Percentiles rank a stretch among this genome's conserved stretches.
phyloP scores from a whole-genome alignment of 1,140 invertebrate genomes.

The Magallana ariakensis region DNA sequence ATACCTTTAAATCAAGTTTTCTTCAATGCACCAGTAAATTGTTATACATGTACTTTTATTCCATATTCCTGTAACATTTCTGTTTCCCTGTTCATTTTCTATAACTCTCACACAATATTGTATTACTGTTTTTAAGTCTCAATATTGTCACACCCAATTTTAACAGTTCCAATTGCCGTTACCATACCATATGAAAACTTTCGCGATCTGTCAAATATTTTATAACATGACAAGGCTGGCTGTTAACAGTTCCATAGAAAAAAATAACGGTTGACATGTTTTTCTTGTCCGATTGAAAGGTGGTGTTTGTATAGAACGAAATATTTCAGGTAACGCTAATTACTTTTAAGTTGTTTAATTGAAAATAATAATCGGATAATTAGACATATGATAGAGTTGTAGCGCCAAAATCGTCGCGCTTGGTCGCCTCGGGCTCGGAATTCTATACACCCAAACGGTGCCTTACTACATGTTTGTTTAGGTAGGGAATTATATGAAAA shows the following conservation, averaged over 20 bases:
- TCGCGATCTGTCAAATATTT: slow-evolving; percentile 14
- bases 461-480: slow-evolving; percentile 18
- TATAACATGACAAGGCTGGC: neutral
- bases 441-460: neutral
- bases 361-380: slow-evolving; percentile 26
- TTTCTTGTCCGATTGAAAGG: slow-evolving; percentile 29
- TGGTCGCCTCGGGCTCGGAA: neutral
- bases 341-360: slow-evolving; percentile 27
- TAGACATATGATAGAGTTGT: neutral
- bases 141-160: slow-evolving; percentile 22
- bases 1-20: too few relatives aligned
- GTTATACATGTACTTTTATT: too few relatives aligned
- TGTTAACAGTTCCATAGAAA: neutral
- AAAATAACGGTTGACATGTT: neutral
- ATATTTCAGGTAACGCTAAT: neutral
- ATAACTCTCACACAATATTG: slow-evolving; percentile 15
- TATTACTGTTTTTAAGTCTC: neutral
- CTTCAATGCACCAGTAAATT: too few relatives aligned
- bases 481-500: slow-evolving; percentile 18
- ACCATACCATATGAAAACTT: neutral
- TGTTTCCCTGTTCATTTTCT: neutral
- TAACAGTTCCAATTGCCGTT: neutral
- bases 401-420: neutral
- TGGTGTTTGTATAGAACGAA: neutral
- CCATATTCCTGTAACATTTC: too few relatives aligned